These are phyloP conservation scores for Pholis gunnellus DNA, from an alignment of 2,113 vertebrate genomes.

Conservation along the genomic window DNA sequence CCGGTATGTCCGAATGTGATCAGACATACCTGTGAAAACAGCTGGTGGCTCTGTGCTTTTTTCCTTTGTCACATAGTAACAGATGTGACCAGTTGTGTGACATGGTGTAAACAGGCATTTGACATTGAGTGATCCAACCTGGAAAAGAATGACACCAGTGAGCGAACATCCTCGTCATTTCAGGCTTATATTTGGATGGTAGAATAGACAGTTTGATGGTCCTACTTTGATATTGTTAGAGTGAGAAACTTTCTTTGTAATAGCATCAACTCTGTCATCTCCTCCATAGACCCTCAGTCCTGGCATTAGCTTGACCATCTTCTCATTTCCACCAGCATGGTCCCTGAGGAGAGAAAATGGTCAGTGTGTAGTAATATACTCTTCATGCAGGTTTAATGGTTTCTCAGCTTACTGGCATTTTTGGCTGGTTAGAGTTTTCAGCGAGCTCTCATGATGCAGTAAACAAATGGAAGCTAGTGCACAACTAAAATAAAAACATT, in stretches of 20 bases:
- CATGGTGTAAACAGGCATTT: constrained; percentile 96
- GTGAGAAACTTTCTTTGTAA: constrained; percentile 92
- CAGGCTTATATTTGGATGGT: neutral
- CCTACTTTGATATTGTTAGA: constrained; percentile 90
- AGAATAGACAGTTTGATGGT: neutral
- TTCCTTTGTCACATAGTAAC: constrained; percentile 95
- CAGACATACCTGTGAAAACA: constrained; percentile 89
- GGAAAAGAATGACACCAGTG: constrained; percentile 20
- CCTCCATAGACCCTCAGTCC: constrained; percentile 93
- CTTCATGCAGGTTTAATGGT: neutral
- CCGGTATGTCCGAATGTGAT: neutral
- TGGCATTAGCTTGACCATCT: constrained; percentile 89
- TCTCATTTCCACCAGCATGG: constrained; percentile 96
- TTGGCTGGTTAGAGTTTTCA: neutral
- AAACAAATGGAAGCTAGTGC: neutral
- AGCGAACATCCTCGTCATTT: neutral
- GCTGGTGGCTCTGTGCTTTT: constrained; percentile 90
- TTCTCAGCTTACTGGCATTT: neutral
- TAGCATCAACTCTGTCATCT: constrained; percentile 90
- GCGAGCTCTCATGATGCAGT: neutral
- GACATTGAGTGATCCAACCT: constrained; percentile 93
- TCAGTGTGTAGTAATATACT: neutral
- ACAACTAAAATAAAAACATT: neutral
- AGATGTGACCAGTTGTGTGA: constrained; percentile 98
- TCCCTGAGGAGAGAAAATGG: constrained; percentile 84